These are phyloP conservation scores for Drosophila robusta DNA, from an alignment of 2,888 invertebrate species.

Conservation along the genomic window DNA sequence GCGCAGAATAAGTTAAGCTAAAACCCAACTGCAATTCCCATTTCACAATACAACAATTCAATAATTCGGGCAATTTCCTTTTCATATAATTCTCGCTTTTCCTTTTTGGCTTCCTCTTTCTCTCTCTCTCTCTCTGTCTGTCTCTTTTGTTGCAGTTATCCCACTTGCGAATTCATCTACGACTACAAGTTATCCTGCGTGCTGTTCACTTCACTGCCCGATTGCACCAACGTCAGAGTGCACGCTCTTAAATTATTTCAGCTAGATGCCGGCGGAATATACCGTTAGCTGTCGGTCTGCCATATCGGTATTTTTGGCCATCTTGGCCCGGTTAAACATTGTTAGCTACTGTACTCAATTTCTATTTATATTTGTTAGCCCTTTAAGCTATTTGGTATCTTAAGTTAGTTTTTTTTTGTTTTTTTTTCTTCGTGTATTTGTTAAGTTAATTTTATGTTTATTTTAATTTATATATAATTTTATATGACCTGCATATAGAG, in stretches of 20 bases:
- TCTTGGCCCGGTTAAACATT: slow-evolving; percentile 8
- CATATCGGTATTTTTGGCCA: slow-evolving; percentile 1
- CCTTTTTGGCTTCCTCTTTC: background rate
- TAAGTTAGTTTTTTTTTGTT: slow-evolving; percentile 15
- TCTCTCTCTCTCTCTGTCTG: background rate
- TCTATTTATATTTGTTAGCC: slow-evolving; percentile 24
- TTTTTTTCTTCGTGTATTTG: slow-evolving; percentile 20
- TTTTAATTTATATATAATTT: slow-evolving; percentile 42
- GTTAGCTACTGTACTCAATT: slow-evolving; percentile 36
- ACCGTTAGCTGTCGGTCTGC: slow-evolving; percentile 5
- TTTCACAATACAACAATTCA: slow-evolving; percentile 8
- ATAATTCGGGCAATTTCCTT: slow-evolving; percentile 10
- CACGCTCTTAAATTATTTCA: slow-evolving; percentile 83
- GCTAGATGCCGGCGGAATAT: slow-evolving; percentile 45
- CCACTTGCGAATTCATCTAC: slow-evolving; percentile 84
- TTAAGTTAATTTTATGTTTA: slow-evolving; percentile 36
- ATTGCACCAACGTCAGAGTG: slow-evolving; percentile 83
- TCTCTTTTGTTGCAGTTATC: slow-evolving; percentile 70
- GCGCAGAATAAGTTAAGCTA: background rate
- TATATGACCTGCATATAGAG: slow-evolving; percentile 30
- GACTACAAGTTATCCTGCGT: slow-evolving; percentile 84
- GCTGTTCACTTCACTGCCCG: slow-evolving; percentile 85
- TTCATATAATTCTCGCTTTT: background rate
- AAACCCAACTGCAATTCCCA: slow-evolving; percentile 6
- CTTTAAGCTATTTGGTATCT: slow-evolving; percentile 6